Base-by-base conservation (phyloP, 2,888 invertebrate genomes). In the Megastigmus dorsalis region DNA sequence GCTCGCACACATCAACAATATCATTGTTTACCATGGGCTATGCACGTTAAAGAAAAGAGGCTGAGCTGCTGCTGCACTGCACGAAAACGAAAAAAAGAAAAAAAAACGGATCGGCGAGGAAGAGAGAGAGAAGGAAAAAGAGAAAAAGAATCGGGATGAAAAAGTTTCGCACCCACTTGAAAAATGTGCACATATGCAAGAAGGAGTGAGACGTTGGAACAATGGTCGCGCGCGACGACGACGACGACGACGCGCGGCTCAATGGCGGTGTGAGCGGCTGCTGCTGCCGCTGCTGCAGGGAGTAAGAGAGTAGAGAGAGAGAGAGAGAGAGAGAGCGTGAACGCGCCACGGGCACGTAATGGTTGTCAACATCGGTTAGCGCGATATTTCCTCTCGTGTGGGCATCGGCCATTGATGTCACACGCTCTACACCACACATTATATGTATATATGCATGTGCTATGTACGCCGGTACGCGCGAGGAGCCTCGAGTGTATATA, bases 351-450 rank as follows among this genome's bases (percentile, higher is more conserved):
- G 67, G 62, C 70, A 77, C 75, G 83, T 84, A 85, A 85, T 85
- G 85, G 83, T 85, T 86, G 86, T 86, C 86, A 86, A 85, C 85
- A 86, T 85, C 83, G 85, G 84, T 86, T 86, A 86, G 85, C 82
- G 81, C 82, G 84, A 86, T 84, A 85, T 86, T 86, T 85, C 83
- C 85, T 86, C 84, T 85, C 83, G 82, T 83, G 82, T 83, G 82
- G 83, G 84, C 84, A 85, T 85, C 81, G 83, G 83, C 83, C 85
- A 86, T 86, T 86, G 84, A 85, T 86, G 85, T 85, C 85, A 82
- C 78, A 63, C 54, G 33, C 41, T n/a, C n/a, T n/a, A n/a, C n/a
- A n/a, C 9, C 33, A 20, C 20, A 10, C 54, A 15, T 13, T 45
- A 38, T 45, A 45, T 15, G 45, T 52, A 52, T 52, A 52, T 26